Evolutionary conservation across 2,797 vertebrate genomes (phyloP).

Genomic region (Halcyon smyrnensis): DNA sequence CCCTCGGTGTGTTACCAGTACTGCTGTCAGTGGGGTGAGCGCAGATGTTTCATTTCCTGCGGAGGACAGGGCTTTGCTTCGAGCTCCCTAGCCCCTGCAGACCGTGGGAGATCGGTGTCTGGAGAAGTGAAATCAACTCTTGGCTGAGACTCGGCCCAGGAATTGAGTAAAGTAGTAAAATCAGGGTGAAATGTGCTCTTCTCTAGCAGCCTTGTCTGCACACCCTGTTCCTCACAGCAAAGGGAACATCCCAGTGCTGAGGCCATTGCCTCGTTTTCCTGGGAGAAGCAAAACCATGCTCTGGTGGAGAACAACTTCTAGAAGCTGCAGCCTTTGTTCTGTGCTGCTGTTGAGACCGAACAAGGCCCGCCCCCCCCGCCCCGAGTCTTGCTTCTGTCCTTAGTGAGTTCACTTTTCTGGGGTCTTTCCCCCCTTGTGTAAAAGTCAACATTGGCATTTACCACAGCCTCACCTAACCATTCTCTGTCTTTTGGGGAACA

Average conservation of each 20-base stretch:
- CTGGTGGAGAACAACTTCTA: not conserved
- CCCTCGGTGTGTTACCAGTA: not conserved
- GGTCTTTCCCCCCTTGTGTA: not conserved
- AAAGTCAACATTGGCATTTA: not conserved
- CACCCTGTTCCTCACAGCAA: not conserved
- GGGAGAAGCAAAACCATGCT: not conserved
- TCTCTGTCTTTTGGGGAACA: not conserved
- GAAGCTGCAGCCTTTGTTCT: not conserved
- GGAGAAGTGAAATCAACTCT: not conserved
- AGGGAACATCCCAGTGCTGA: not conserved
- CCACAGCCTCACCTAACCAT: not conserved
- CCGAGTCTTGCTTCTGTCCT: not conserved
- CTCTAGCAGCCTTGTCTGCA: rapidly evolving
- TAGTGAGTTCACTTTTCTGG: rapidly evolving
- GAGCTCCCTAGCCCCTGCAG: not conserved
- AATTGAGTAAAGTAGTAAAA: not conserved
- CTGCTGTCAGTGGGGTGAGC: not conserved
- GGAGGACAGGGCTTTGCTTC: not conserved
- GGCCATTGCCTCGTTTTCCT: not conserved
- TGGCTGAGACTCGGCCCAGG: not conserved
- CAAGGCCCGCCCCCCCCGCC: not conserved
- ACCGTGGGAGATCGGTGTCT: rapidly evolving
- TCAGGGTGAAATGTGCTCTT: not conserved
- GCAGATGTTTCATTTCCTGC: too few relatives aligned
- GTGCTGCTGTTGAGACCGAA: not conserved